Base-by-base conservation (phyloP, 2,797 vertebrate species). In the Pyrocephalus nanus region DNA sequence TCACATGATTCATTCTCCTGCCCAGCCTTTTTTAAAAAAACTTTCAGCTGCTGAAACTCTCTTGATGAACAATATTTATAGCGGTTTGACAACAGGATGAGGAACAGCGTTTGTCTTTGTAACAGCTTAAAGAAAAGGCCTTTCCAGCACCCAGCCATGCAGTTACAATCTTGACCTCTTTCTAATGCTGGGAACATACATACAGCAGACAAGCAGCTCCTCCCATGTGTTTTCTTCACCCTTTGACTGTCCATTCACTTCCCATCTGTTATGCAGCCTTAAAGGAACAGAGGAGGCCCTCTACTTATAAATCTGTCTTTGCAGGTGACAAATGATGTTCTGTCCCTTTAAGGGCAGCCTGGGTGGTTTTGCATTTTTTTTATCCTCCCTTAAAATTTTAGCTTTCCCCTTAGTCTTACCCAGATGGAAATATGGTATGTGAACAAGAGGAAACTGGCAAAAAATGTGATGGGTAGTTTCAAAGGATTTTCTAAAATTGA, bases 151-250 rank as follows among this genome's bases (percentile, higher is more conserved):
- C 97, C 97, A 94, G 97, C 97, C 97, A 97, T 97, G 97, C 98
- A 96, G 96, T 97, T 97, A 97, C 98, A 98, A 96, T 98, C 98
- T 98, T 98, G 98, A 98, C 97, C 98, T 96, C 97, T 97, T 98
- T 97, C 97, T 97, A 96, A 88, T 77, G 92, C 96, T 97, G 97
- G 96, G 96, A 98, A 96, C 96, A 94, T 95, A 92, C 96, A 97
- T 92, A 84, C 90, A 96, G 96, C 93, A 96, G 94, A 97, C 96
- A 97, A 90, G 95, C 94, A 92, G 95, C 96, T 94, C 97, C 97
- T 98, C 97, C 97, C 96, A 70, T 95, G 95, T 97, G 96, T 98
- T 98, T 98, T 97, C 97, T 97, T 97, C 97, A 98, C 97, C 97
- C 96, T 89, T 94, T 97, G 97, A 93, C 96, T 97, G 94, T 97